phyloP scores from a whole-genome alignment of 64 coral and sea anemone species.

The Stichodactyla mertensii region DNA sequence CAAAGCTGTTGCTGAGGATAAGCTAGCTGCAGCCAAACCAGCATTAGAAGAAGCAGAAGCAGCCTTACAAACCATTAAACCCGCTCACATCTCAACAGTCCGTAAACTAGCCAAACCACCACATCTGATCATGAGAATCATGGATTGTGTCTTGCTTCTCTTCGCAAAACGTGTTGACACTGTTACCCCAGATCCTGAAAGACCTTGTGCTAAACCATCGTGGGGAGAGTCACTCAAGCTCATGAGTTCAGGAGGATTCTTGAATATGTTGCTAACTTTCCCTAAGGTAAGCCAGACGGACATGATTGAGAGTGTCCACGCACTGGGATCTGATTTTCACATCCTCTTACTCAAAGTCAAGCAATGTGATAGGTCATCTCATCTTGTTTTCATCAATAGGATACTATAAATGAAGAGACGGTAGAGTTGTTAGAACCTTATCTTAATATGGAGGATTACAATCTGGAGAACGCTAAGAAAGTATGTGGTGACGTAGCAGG shows the following conservation, averaged over 20 bases:
- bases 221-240: slow-evolving; percentile 85
- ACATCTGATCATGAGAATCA: slow-evolving; percentile 99
- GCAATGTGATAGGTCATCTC: not conserved
- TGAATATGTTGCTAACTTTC: slow-evolving; percentile 78
- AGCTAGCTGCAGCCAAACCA: slow-evolving; percentile 94
- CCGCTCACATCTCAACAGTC: slow-evolving; percentile 94
- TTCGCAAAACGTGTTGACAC: slow-evolving; percentile 66
- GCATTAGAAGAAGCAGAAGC: slow-evolving; percentile 91
- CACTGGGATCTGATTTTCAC: not conserved
- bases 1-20: slow-evolving; percentile 83
- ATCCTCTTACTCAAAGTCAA: not conserved
- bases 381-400: slow-evolving; percentile 35
- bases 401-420: slow-evolving; percentile 95
- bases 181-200: slow-evolving; percentile 56
- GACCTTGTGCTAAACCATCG: slow-evolving; percentile 77
- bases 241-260: slow-evolving; percentile 84
- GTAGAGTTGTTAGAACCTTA: slow-evolving; percentile 86
- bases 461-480: slow-evolving; percentile 87
- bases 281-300: slow-evolving; percentile 49
- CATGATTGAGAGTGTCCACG: too few species aligned
- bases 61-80: slow-evolving; percentile 92
- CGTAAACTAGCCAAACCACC: slow-evolving; percentile 96
- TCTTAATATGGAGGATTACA: slow-evolving; percentile 93
- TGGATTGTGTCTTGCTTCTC: slow-evolving; percentile 91
- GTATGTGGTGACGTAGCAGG: slow-evolving; percentile 98